Conservation (phyloP, 2,888 invertebrate species). For the Fragum sueziense region DNA sequence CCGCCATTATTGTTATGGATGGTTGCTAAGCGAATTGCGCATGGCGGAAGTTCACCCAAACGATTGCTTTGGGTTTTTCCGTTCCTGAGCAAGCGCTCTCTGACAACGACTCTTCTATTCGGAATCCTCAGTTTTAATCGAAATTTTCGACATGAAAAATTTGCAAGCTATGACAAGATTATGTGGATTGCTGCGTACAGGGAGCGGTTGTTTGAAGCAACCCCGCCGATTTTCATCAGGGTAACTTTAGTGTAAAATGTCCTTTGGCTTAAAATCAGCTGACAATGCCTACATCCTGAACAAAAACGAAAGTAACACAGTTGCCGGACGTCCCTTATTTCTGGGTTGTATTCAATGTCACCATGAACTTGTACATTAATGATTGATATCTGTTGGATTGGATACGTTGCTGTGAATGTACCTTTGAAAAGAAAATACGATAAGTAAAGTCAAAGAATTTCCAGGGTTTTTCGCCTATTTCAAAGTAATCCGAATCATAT, state of each 20-base stretch:
- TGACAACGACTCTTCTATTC: neutral
- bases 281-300: neutral
- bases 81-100: neutral
- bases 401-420: too few relatives aligned
- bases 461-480: too few relatives aligned
- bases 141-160: neutral
- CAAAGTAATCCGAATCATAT: too few relatives aligned
- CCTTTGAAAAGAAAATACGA: too few relatives aligned
- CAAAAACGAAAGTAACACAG: neutral
- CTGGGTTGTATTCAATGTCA: too few relatives aligned
- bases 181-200: neutral
- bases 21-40: constrained; percentile 73
- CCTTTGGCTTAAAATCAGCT: neutral
- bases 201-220: neutral
- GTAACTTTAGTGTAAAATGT: neutral
- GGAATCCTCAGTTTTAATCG: neutral
- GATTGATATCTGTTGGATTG: too few relatives aligned
- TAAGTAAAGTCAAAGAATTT: too few relatives aligned
- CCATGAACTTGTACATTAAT: too few relatives aligned
- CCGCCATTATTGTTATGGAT: constrained; percentile 75
- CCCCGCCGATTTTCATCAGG: neutral
- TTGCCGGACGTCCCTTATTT: neutral
- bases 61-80: neutral
- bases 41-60: constrained; percentile 39
- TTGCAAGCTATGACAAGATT: neutral